These are phyloP conservation scores for Hestina assimilis DNA, from an alignment of 1,140 invertebrate species.

Conservation along the genomic window DNA sequence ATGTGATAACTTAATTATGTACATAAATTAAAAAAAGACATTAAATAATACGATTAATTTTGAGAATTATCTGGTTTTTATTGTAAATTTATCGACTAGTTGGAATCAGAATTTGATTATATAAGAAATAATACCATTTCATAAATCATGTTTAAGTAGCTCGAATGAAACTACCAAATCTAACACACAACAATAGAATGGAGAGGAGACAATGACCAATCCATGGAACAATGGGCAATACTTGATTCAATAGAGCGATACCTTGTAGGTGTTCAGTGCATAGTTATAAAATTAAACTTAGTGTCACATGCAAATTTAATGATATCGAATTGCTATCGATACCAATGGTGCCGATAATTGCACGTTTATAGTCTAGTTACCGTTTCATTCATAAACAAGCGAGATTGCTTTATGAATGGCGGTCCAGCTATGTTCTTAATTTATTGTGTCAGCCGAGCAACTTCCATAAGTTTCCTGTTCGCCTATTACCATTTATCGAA, in stretches of 20 bases:
- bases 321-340: constrained; percentile 49
- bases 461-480: constrained; percentile 65
- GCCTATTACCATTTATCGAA: constrained; percentile 68
- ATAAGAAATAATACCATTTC: background rate
- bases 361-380: constrained; percentile 47
- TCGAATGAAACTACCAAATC: background rate
- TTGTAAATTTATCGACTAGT: background rate
- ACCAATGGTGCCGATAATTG: constrained; percentile 59
- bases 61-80: background rate
- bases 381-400: constrained; percentile 72
- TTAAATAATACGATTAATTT: constrained; percentile 5
- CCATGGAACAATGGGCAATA: constrained; percentile 52
- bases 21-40: constrained; percentile 9
- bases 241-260: constrained; percentile 49
- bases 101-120: background rate
- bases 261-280: constrained; percentile 33
- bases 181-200: constrained; percentile 39
- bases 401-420: constrained; percentile 68
- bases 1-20: constrained; percentile 37
- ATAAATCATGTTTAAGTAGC: background rate
- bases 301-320: constrained; percentile 65
- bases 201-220: constrained; percentile 48
- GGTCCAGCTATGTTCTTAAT: constrained; percentile 55
- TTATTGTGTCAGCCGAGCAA: constrained; percentile 55
- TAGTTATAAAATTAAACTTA: constrained; percentile 40